These are phyloP conservation scores for Deroplatys truncata DNA, from an alignment of 2,888 invertebrate species.

Conservation along the genomic window DNA sequence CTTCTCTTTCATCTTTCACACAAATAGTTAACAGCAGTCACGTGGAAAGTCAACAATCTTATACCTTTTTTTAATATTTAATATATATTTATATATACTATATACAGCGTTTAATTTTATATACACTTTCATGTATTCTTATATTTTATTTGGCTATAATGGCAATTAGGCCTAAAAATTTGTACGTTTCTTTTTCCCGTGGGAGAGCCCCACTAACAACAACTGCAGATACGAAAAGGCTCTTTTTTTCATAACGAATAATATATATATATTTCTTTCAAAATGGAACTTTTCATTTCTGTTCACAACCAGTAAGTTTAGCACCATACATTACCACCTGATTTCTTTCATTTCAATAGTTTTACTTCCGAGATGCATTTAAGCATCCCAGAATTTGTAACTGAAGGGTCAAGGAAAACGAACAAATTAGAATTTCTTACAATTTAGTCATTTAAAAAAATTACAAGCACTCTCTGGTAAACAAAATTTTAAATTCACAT, in stretches of 20 bases:
- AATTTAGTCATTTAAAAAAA: no score
- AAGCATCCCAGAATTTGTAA: background rate
- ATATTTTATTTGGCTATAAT: constrained; percentile 29
- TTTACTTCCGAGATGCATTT: background rate
- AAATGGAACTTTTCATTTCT: constrained; percentile 1
- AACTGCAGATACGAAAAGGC: constrained; percentile 22
- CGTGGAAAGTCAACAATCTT: constrained; percentile 42
- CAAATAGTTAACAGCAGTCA: constrained; percentile 41
- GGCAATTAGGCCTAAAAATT: constrained; percentile 44
- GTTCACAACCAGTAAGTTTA: constrained; percentile 11
- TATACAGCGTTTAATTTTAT: constrained; percentile 23
- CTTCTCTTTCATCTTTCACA: constrained; percentile 23
- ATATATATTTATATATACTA: constrained; percentile 23
- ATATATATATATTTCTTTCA: background rate
- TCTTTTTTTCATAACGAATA: constrained; percentile 3
- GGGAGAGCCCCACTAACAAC: constrained; percentile 16
- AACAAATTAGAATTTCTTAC: no score
- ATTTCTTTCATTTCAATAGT: background rate
- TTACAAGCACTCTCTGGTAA: no score
- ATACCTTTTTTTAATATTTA: constrained; percentile 34
- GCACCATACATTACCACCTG: constrained; percentile 5
- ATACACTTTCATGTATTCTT: constrained; percentile 13
- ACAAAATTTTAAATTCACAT: no score
- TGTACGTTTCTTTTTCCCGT: constrained; percentile 41
- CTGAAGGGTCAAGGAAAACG: no score